Percentiles rank a stretch among this genome's conserved stretches.
Conservation (phyloP, 1,140 invertebrate species). For the Zophobas morio region DNA sequence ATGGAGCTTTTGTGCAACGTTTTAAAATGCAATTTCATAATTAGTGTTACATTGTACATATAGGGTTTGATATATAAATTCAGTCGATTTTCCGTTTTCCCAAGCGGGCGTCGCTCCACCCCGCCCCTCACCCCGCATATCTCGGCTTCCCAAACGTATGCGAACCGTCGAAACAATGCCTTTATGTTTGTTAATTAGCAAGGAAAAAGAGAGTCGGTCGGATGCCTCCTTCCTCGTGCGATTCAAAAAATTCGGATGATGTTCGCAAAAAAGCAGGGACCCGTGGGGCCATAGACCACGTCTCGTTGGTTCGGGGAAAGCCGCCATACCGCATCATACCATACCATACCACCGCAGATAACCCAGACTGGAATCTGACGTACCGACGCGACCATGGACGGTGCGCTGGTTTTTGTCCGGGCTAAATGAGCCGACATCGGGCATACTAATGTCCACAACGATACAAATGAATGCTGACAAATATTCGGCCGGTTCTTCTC, state of each 20-base stretch:
- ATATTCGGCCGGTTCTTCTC: constrained; percentile 48
- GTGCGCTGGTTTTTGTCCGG: constrained; percentile 47
- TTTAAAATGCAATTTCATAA: too few relatives aligned
- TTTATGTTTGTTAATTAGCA: constrained; percentile 59
- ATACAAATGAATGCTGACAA: constrained; percentile 52
- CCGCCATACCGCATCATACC: neutral
- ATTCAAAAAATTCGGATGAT: constrained; percentile 49
- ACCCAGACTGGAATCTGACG: constrained; percentile 50
- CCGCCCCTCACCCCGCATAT: too few relatives aligned
- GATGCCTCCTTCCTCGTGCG: constrained; percentile 26
- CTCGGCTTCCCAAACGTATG: constrained; percentile 5
- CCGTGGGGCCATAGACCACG: constrained; percentile 47
- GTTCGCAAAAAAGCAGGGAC: constrained; percentile 30
- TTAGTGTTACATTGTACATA: too few relatives aligned
- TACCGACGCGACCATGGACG: constrained; percentile 24
- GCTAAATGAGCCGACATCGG: constrained; percentile 50
- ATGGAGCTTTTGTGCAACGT: too few relatives aligned
- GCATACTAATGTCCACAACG: constrained; percentile 50
- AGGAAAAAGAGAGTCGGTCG: constrained; percentile 49
- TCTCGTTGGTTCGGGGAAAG: constrained; percentile 47
- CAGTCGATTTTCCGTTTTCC: too few relatives aligned
- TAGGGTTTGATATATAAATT: too few relatives aligned
- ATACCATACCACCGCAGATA: constrained; percentile 1
- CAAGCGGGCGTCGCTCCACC: too few relatives aligned
- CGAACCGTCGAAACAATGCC: constrained; percentile 54